phyloP scores from a whole-genome alignment of 2,113 vertebrate genomes.

The Trachemys scripta region DNA sequence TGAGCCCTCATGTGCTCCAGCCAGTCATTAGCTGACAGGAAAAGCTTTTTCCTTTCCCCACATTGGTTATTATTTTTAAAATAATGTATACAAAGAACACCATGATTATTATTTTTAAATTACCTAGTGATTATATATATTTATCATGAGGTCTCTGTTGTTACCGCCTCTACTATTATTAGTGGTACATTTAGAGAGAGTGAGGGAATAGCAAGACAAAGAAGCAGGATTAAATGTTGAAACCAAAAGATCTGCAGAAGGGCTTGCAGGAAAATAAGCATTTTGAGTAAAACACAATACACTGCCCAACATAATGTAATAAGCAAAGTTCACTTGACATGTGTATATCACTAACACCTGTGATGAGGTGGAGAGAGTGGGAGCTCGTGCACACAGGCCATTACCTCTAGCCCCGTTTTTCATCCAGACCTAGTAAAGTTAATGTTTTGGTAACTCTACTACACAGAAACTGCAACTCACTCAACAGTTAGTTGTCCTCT shows the following conservation, averaged over 20 bases:
- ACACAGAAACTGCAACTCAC: not conserved
- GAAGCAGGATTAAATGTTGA: not conserved
- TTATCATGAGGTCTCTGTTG: not conserved
- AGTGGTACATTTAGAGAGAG: not conserved
- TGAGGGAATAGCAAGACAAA: not conserved
- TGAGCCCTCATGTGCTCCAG: accelerated
- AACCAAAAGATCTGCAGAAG: not conserved
- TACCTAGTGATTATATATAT: not conserved
- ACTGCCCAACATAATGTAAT: not conserved
- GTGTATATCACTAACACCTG: not conserved
- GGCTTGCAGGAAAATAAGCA: not conserved
- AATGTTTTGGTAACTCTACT: not conserved
- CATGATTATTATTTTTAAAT: not conserved
- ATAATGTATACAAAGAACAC: not conserved
- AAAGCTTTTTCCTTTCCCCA: not conserved
- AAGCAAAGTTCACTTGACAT: not conserved
- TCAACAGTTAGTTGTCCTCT: constrained; percentile 13
- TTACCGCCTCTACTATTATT: not conserved
- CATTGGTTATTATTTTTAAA: not conserved
- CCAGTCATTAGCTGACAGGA: not conserved
- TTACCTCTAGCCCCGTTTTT: not conserved
- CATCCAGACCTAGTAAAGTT: not conserved
- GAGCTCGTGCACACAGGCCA: not conserved
- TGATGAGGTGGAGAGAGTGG: not conserved
- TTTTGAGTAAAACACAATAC: not conserved